Evolutionary conservation across 2,113 vertebrate species (phyloP), one percentile per base, ranked within the genome.

Genomic region (Elephas maximus): DNA sequence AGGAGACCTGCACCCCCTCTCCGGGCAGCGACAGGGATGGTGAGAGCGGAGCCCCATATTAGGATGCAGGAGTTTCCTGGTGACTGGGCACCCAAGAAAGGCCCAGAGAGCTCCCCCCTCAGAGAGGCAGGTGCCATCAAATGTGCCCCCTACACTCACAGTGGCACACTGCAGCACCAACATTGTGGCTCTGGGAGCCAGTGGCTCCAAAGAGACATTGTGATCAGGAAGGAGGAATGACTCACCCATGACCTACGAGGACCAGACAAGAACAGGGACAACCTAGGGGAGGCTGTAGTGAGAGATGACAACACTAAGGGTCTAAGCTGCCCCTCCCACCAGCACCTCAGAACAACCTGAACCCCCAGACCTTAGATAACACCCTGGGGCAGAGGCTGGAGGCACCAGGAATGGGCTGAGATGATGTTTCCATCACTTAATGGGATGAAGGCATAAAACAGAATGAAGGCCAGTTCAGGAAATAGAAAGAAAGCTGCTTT

Each of bases 91-190:
- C 41, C 30, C 5, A 23, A 15, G 15, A 44, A 44, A 24, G 20
- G 30, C 67, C 67, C 67, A 17, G 23, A 44, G 7, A 20, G 10
- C 18, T 41, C 71, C 7, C 63, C 45, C 21, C n/a, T 51, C 63
- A 10, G 53, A 48, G 12, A n/a, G 21, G 17, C 48, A 30, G 33
- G 62, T 30, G 21, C 28, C 8, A 8, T 12, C 23, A 30, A 17
- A 17, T 7, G 28, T 30, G n/a, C 18, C 15, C 20, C 33, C 71
- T n/a, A 51, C 1, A 6, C 73, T 41, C 67, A n/a, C 0, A 1
- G 83, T 2, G 0, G 4, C 51, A 48, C 0, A 0, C 15, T 2
- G 10, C 0, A 1, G 6, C n/a, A 5, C n/a, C 1, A 2, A 15
- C 30, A 2, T 37, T 37, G 37, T 3, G 33, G 60, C 53, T 53